These are phyloP conservation scores for Oxyura jamaicensis DNA, from an alignment of 2,113 vertebrate species.

Conservation along the genomic window DNA sequence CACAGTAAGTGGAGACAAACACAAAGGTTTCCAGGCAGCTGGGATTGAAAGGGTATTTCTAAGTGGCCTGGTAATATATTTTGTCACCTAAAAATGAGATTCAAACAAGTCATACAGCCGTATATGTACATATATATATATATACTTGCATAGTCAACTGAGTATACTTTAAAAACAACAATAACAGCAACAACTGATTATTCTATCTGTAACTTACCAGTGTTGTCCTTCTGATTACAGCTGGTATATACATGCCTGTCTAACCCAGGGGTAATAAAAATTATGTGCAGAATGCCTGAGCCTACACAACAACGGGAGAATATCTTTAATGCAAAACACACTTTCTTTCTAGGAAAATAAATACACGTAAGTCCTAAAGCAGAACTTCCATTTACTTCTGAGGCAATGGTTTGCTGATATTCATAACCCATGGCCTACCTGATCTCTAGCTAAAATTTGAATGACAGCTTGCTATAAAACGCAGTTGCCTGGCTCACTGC, in stretches of 20 bases:
- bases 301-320: neutral
- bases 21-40: slow-evolving; percentile 42
- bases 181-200: fast-evolving
- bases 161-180: neutral
- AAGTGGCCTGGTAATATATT: neutral
- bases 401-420: slow-evolving; percentile 7
- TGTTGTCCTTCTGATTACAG: neutral
- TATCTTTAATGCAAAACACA: neutral
- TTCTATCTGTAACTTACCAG: neutral
- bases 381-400: neutral
- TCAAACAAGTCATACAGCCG: neutral
- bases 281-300: neutral
- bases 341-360: slow-evolving; percentile 7
- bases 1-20: neutral
- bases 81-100: neutral
- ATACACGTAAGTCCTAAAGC: neutral
- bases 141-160: neutral
- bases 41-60: neutral
- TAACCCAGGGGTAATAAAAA: neutral
- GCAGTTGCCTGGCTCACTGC: neutral
- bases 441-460: neutral
- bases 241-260: neutral
- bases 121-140: neutral
- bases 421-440: neutral
- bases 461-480: neutral